These are phyloP conservation scores for Neoaliturus tenellus DNA, from an alignment of 2,888 invertebrate genomes.

Conservation along the genomic window DNA sequence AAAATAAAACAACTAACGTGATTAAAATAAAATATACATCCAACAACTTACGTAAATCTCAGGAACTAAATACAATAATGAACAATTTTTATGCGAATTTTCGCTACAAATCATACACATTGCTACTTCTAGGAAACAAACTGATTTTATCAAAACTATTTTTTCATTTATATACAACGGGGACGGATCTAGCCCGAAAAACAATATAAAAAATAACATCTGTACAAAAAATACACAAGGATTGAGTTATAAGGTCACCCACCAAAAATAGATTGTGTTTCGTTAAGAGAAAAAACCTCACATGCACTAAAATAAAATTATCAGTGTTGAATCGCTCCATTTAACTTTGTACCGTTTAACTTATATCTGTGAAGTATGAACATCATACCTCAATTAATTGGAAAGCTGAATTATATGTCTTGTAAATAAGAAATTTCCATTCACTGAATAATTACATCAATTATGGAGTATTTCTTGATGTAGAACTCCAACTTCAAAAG, in stretches of 20 bases:
- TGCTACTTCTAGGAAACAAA: conserved; percentile 18
- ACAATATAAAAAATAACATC: conserved; percentile 50
- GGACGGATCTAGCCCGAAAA: conserved; percentile 35
- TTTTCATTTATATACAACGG: conserved; percentile 9
- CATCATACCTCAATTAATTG: too few species aligned
- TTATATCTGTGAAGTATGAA: too few species aligned
- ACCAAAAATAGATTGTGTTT: too few species aligned
- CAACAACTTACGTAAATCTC: conserved; percentile 19
- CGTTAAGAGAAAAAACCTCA: too few species aligned
- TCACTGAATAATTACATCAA: too few species aligned
- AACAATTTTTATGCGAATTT: not conserved
- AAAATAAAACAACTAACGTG: conserved; percentile 38
- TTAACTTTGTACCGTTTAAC: too few species aligned
- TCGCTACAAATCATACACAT: conserved; percentile 2
- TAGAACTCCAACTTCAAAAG: too few species aligned
- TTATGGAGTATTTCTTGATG: too few species aligned
- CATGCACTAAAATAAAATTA: too few species aligned
- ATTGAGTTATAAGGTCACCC: not conserved
- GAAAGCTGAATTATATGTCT: too few species aligned
- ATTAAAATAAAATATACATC: conserved; percentile 33
- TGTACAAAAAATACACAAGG: conserved; percentile 7
- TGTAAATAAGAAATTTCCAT: too few species aligned
- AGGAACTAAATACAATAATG: conserved; percentile 37
- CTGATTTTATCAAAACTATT: conserved; percentile 13
- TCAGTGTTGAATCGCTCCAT: too few species aligned